Evolutionary conservation across 2,113 vertebrate species (phyloP).

Genomic region (Seriola rivoliana): DNA sequence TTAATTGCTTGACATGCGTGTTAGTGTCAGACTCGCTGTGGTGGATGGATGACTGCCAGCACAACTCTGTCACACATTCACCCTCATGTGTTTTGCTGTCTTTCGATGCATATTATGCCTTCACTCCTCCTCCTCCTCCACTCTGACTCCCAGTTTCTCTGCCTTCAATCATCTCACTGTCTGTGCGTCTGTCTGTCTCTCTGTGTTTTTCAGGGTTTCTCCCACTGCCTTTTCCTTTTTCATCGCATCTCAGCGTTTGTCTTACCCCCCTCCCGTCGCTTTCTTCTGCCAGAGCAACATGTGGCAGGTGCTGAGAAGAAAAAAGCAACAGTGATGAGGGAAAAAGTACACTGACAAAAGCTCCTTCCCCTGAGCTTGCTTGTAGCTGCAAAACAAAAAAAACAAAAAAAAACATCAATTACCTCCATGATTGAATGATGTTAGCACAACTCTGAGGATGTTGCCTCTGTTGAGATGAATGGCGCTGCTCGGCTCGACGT

Average conservation of each 20-base stretch:
- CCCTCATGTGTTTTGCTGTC: constrained; percentile 24
- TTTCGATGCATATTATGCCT: constrained; percentile 46
- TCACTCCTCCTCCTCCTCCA: constrained; percentile 8
- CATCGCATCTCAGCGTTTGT: constrained; percentile 10
- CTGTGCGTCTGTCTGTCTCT: constrained; percentile 14
- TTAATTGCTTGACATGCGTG: constrained; percentile 74
- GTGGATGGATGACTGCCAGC: constrained; percentile 76
- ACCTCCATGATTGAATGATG: constrained; percentile 76
- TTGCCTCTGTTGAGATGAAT: constrained; percentile 73
- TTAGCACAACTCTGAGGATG: constrained; percentile 72
- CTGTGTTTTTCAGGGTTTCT: constrained; percentile 14
- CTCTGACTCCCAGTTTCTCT: constrained; percentile 30
- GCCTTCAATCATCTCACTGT: constrained; percentile 28
- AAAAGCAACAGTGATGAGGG: constrained; percentile 37
- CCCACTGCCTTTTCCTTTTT: constrained; percentile 2
- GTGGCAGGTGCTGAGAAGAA: constrained; percentile 74
- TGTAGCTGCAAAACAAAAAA: constrained; percentile 47
- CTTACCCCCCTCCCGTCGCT: constrained; percentile 25
- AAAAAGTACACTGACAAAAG: constrained; percentile 57
- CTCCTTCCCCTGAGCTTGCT: constrained; percentile 64
- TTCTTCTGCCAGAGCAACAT: constrained; percentile 74
- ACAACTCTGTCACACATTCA: constrained; percentile 49
- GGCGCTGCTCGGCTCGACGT: constrained; percentile 30
- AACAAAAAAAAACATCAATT: constrained; percentile 68
- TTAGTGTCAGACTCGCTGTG: constrained; percentile 75